Evolutionary conservation across 2,888 invertebrate species (phyloP).

Genomic region (Pheosia tremula): DNA sequence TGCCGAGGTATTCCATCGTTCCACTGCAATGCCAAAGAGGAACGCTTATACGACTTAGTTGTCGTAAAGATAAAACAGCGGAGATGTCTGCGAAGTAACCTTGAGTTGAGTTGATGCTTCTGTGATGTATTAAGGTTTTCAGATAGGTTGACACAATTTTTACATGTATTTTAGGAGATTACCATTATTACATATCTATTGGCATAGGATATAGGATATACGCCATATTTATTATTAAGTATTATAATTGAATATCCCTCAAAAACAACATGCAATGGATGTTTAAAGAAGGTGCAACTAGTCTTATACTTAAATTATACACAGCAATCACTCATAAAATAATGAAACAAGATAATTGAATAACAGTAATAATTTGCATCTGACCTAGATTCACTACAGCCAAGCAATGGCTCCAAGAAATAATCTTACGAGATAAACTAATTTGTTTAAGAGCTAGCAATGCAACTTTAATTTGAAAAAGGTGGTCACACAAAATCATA

Average conservation of each 20-base stretch:
- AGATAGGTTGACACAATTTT: neutral
- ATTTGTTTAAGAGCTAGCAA: neutral
- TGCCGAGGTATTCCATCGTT: neutral
- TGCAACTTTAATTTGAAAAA: neutral
- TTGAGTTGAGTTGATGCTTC: neutral
- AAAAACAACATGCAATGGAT: too few relatives aligned
- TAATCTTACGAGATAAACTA: neutral
- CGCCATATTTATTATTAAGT: too few relatives aligned
- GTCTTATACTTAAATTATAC: too few relatives aligned
- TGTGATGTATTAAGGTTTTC: neutral
- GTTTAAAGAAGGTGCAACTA: too few relatives aligned
- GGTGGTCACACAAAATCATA: neutral
- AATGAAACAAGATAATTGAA: neutral
- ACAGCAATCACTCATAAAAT: too few relatives aligned
- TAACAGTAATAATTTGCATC: neutral
- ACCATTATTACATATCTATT: neutral
- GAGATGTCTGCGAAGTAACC: neutral
- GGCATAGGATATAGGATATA: too few relatives aligned
- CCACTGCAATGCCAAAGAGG: slow-evolving; percentile 3
- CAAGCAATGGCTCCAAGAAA: neutral
- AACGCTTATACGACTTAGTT: neutral
- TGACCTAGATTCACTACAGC: neutral
- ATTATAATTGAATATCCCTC: too few relatives aligned
- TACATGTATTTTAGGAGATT: neutral
- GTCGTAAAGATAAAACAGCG: neutral